Base-by-base conservation (phyloP, 35 echinoderm and acorn worm genomes). In the Hemicentrotus pulcherrimus region DNA sequence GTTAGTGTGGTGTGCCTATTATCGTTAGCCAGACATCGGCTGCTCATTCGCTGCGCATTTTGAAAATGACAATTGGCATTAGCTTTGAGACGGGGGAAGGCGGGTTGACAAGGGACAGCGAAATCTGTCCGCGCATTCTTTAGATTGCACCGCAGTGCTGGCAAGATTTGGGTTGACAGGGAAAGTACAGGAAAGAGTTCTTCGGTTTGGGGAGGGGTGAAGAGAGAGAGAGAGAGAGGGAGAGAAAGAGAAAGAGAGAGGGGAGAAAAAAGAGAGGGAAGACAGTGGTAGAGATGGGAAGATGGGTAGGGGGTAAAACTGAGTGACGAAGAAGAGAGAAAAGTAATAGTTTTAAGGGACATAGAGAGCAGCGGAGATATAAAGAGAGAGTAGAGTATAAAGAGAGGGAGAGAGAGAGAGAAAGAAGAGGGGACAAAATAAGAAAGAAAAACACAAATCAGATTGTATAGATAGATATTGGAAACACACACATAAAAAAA, bases 1-100 rank as follows among this genome's bases (percentile, higher is more conserved):
- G 88, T 90, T 90, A 90, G 32, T 90, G 32, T 19, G 46, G 32
- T 16, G 46, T 28, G 88, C 88, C 88, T 5, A 90, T 90, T 90
- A 90, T 90, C 88, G 46, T 90, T 90, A 90, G 88, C 32, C 14
- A 33, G 46, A 45, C 88, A 33, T 90, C 88, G 88, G 88, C 30
- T 33, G 46, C 88, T 47, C 88, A 90, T 90, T 90, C 88, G 88
- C 88, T 90, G 88, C 88, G 88, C 65, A 90, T 47, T 90, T 90
- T 90, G 88, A 28, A 90, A n/a, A 90, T 90, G 88, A 90, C 88
- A 90, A 32, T 47, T 90, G 88, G 88, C 46, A 90, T 90, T 90
- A 90, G 31, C 46, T 12, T 41, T 22, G 88, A 90, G 88, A 90
- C n/a, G 88, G 88, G 88, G n/a, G 33, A 90, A 45, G 88, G 88